Evolutionary conservation across 1,140 invertebrate species (phyloP), one percentile per base, ranked within the genome.

Genomic region (Eriocheir sinensis): DNA sequence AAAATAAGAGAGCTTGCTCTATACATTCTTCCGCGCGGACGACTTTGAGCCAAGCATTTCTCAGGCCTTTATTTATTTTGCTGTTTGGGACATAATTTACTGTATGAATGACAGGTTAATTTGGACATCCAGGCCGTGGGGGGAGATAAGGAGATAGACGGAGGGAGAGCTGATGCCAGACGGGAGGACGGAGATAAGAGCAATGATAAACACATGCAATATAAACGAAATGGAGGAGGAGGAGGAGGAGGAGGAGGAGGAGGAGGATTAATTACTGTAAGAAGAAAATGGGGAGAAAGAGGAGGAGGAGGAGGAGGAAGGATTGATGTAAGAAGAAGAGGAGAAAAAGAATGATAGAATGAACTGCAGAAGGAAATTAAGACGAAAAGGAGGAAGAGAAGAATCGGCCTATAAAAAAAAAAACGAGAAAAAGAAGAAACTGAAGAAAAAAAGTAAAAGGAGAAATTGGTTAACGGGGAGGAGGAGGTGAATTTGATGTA

Each of bases 91-190:
- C 60, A 72, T 72, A 72, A 72, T 72, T 72, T 72, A 1, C 60
- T 0, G 60, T 21, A 21, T 72, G 60, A 72, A 72, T 72, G 60
- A 72, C 60, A 72, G 60, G 60, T 72, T 72, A 72, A 72, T 72
- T 72, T 72, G 60, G 21, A 72, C 60, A 72, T n/a, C 60, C 21
- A 72, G 60, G 27, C 60, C 60, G n/a, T 21, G 60, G 60, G 60
- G 44, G 44, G 60, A 72, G 60, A 72, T 72, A 72, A 72, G 60
- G 60, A 72, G 60, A 72, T 72, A 72, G 60, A n/a, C 17, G 60
- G 60, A 72, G 60, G 60, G 60, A 72, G 60, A 72, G 60, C 60
- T 72, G 60, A 72, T 72, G 60, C 21, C 21, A 72, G 60, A 72
- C 60, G n/a, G 60, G 21, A 21, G 27, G 60, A 21, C 60, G 60